phyloP scores from a whole-genome alignment of 2,113 vertebrate species.

The Tachycineta bicolor region DNA sequence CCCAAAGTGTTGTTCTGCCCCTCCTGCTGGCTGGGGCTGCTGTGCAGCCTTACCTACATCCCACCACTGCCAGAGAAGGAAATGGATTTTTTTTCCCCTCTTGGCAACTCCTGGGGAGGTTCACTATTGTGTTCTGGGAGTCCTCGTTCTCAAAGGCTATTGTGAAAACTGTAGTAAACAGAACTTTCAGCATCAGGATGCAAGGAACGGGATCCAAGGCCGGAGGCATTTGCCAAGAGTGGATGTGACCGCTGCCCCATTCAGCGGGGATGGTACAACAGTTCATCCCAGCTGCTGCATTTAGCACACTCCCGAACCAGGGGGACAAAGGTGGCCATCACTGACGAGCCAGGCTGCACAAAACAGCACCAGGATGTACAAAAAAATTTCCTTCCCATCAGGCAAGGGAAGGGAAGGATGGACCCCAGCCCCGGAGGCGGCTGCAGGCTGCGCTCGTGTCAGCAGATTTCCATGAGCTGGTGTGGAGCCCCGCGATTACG shows the following conservation, averaged over 20 bases:
- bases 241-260: constrained; percentile 60
- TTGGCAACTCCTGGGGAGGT: constrained; percentile 67
- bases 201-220: constrained; percentile 63
- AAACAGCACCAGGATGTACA: constrained; percentile 41
- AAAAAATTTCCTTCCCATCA: constrained; percentile 42
- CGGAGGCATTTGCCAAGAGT: constrained; percentile 38
- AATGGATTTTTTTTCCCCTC: constrained; percentile 51
- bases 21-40: constrained; percentile 15
- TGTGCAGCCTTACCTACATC: constrained; percentile 62
- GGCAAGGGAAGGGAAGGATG: neutral
- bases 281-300: constrained; percentile 16
- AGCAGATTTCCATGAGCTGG: neutral
- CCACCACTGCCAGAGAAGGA: constrained; percentile 58
- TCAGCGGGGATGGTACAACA: constrained; percentile 25
- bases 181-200: constrained; percentile 55
- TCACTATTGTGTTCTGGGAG: constrained; percentile 68
- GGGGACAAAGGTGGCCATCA: constrained; percentile 44
- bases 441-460: neutral
- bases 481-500: neutral
- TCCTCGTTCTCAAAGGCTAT: constrained; percentile 49
- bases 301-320: neutral
- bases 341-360: neutral
- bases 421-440: neutral
- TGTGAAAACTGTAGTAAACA: constrained; percentile 63
- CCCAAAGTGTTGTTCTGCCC: neutral